Evolutionary conservation across 2,113 vertebrate genomes (phyloP).

Genomic region (Jaculus jaculus): DNA sequence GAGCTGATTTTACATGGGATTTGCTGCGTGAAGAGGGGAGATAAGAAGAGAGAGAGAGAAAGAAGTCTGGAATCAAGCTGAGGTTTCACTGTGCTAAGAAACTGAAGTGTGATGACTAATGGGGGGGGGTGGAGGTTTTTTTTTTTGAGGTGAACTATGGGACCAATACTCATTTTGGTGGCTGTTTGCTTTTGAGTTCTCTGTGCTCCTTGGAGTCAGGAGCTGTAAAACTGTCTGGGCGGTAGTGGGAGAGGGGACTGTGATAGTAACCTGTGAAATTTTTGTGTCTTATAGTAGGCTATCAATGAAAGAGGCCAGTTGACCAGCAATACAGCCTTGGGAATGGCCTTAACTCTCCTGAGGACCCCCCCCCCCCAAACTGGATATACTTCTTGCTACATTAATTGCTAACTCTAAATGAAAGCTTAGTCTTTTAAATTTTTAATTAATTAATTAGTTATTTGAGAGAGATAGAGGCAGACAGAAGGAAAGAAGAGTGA

Average conservation of each 20-base stretch:
- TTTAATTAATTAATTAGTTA: too few relatives aligned
- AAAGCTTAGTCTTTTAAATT: slow-evolving; percentile 28
- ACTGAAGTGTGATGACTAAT: neutral
- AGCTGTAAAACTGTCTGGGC: neutral
- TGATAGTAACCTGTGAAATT: neutral
- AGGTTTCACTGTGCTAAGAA: neutral
- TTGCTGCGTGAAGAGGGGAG: neutral
- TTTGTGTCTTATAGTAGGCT: neutral
- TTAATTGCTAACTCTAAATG: slow-evolving; percentile 13
- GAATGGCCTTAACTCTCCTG: neutral
- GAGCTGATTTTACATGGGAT: neutral
- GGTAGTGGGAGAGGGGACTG: neutral
- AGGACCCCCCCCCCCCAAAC: neutral
- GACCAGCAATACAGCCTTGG: neutral
- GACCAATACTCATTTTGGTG: neutral
- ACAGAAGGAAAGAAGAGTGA: too few relatives aligned
- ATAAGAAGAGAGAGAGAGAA: neutral
- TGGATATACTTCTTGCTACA: neutral
- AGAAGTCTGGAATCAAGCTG: neutral
- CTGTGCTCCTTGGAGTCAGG: neutral
- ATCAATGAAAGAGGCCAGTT: neutral
- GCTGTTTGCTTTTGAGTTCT: neutral
- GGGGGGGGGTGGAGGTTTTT: neutral
- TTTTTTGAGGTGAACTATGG: neutral
- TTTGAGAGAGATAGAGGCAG: too few relatives aligned